phyloP scores from a whole-genome alignment of 2,113 vertebrate species.

The Vulpes lagopus region DNA sequence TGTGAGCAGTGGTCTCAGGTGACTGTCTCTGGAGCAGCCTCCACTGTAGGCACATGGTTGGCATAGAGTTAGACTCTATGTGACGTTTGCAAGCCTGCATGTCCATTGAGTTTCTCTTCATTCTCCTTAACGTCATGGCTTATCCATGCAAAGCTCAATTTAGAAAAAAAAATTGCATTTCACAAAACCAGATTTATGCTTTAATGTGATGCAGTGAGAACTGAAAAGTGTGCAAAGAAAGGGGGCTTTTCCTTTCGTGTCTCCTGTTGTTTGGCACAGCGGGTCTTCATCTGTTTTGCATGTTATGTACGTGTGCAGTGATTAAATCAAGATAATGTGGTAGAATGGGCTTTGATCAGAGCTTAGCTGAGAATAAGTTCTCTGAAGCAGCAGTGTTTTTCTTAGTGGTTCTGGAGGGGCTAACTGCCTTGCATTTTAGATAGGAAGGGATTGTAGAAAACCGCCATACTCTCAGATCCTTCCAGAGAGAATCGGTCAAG shows the following conservation, averaged over 20 bases:
- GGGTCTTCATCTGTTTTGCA: neutral
- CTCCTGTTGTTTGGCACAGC: neutral
- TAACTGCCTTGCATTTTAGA: neutral
- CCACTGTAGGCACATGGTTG: accelerated
- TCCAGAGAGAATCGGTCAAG: neutral
- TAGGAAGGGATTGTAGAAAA: neutral
- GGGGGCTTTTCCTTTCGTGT: neutral
- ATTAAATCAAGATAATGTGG: neutral
- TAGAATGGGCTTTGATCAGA: neutral
- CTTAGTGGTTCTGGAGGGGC: neutral
- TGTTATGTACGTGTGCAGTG: accelerated
- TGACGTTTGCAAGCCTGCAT: accelerated
- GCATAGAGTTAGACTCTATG: neutral
- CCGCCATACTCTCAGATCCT: neutral
- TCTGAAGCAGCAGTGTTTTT: neutral
- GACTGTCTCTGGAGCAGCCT: neutral
- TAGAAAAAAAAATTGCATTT: neutral
- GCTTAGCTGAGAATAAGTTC: neutral
- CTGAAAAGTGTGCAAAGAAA: neutral
- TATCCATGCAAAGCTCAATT: conserved; percentile 7
- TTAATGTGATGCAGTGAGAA: neutral
- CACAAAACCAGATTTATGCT: neutral
- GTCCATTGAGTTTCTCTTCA: neutral
- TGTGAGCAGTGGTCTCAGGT: neutral
- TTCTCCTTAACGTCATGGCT: conserved; percentile 16